Base-by-base conservation (phyloP, 2,888 invertebrate genomes). In the Ichneumoninae sp. region DNA sequence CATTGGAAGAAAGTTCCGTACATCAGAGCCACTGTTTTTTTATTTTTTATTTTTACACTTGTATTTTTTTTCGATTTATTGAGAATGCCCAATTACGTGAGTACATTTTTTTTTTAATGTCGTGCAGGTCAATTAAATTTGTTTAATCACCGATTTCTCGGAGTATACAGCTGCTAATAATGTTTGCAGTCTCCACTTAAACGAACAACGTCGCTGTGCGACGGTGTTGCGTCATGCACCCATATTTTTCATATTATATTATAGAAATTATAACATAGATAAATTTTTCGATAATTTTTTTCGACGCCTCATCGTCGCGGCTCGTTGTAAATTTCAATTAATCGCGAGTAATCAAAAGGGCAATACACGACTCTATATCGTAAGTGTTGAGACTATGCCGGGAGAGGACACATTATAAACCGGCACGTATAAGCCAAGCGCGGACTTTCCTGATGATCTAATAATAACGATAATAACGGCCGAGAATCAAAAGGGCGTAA, bases 311-410 rank as follows among this genome's bases (percentile, higher is more conserved):
- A 0, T n/a, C 65, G 52, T 30, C 65, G 36, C n/a, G 36, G 52
- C 52, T 22, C 22, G 66, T 66, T 52, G 66, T 66, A 66, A 63
- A 76, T 76, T 16, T 30, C 54, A 66, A 76, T 66, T 54, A 40
- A 76, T 54, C 54, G 66, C 52, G 75, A 65, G 66, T 40, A 65
- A 76, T 76, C 36, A 66, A 76, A 76, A 66, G 65, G 40, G 16
- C 65, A 36, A 76, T 76, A 52, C 40, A 76, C 66, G 66, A 52
- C 66, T 40, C 40, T 40, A 22, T 36, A 22, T 36, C 74, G 26
- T 50, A 22, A 75, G 74, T n/a, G 44, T 19, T 30, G 65, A 26
- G 30, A 50, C 63, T 63, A 10, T n/a, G 16, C 16, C 4, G 47
- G 7, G n/a, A 6, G 60, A 47, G 47, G 22, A 63, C 50, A 19